A percentile compares a stretch with the other conserved stretches of the same genome.
phyloP scores from a whole-genome alignment of 2,797 vertebrate species.

The Rhynchotus rufescens region DNA sequence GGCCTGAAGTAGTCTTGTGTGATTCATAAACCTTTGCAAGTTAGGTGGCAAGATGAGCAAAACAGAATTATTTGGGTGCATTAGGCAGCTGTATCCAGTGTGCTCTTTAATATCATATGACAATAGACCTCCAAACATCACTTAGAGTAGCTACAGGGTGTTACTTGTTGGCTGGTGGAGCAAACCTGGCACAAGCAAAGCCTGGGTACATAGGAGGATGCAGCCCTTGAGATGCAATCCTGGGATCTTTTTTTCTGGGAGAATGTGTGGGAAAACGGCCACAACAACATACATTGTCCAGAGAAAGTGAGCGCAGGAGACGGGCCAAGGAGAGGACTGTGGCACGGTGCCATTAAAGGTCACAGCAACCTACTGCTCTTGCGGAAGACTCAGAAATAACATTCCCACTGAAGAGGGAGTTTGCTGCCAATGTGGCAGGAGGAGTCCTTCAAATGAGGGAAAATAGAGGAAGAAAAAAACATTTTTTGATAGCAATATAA shows the following conservation, averaged over 20 bases:
- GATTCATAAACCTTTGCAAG: not conserved
- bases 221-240: not conserved
- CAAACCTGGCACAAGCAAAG: conserved; percentile 35
- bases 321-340: conserved; percentile 29
- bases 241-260: conserved; percentile 29
- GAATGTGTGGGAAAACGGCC: not conserved
- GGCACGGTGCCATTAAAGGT: conserved; percentile 48
- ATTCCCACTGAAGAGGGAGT: conserved; percentile 2
- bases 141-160: not conserved
- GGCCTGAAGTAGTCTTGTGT: not conserved
- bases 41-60: not conserved
- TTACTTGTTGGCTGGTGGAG: not conserved
- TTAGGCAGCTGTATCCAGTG: not conserved
- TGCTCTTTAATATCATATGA: not conserved
- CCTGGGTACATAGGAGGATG: not conserved
- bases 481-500: not conserved
- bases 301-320: not conserved
- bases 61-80: not conserved
- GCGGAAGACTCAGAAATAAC: not conserved
- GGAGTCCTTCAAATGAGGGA: conserved; percentile 16
- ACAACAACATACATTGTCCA: not conserved
- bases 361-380: conserved; percentile 32
- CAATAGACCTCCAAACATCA: not conserved
- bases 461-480: not conserved
- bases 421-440: not conserved